Percentiles rank a stretch among this genome's conserved stretches.
Conservation (phyloP, 2,113 vertebrate genomes). For the Tiliqua scincoides region DNA sequence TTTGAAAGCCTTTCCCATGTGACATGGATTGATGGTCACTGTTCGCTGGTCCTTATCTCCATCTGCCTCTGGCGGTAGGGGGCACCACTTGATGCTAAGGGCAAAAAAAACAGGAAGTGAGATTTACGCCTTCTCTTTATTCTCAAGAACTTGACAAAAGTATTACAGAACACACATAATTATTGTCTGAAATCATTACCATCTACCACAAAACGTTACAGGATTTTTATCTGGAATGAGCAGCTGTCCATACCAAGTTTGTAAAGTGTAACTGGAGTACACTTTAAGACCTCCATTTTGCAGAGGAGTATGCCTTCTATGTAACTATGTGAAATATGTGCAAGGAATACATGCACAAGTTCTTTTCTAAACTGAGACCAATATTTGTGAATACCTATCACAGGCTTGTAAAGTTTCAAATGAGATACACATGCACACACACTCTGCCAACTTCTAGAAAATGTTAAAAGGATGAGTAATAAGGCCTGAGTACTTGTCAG, state of each 20-base stretch:
- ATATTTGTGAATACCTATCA: not conserved
- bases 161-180: conserved; percentile 4
- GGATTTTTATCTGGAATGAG: not conserved
- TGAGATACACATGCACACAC: not conserved
- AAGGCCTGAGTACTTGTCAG: too few relatives aligned
- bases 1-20: conserved; percentile 95
- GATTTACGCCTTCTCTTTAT: not conserved
- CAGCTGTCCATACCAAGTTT: conserved; percentile 16
- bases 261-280: conserved; percentile 4
- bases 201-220: not conserved
- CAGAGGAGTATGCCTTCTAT: conserved; percentile 12
- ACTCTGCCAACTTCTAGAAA: not conserved
- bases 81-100: conserved; percentile 73
- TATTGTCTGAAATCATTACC: not conserved
- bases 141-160: not conserved
- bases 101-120: conserved; percentile 41
- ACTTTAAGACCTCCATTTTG: not conserved
- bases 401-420: not conserved
- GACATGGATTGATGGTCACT: conserved; percentile 86
- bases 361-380: not conserved
- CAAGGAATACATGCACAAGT: not conserved
- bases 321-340: conserved; percentile 26
- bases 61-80: conserved; percentile 74
- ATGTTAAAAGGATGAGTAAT: not conserved
- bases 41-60: conserved; percentile 86